Percentiles rank a stretch among this genome's conserved stretches.
These are phyloP conservation scores for Corythornis madagascariensis DNA, from an alignment of 2,113 vertebrate species.

Conservation along the genomic window DNA sequence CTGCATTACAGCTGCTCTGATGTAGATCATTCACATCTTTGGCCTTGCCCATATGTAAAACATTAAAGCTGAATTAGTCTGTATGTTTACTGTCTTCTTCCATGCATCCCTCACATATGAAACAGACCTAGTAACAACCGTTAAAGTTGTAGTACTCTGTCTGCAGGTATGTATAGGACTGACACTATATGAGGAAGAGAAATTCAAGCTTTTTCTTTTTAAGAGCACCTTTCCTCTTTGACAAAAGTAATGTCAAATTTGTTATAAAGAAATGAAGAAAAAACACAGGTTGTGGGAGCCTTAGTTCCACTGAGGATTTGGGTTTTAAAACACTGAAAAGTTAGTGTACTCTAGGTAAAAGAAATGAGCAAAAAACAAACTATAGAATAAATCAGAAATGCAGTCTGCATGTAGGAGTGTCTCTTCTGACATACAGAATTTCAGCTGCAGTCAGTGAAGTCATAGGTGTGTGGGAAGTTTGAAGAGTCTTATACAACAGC, in stretches of 20 bases:
- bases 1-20: constrained; percentile 5
- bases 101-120: background rate
- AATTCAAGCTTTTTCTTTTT: background rate
- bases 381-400: constrained; percentile 3
- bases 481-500: background rate
- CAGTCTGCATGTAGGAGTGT: constrained; percentile 34
- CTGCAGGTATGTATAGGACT: background rate
- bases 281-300: background rate
- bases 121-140: background rate
- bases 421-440: constrained; percentile 14
- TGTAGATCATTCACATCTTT: background rate
- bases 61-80: background rate
- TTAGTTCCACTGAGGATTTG: background rate
- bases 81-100: background rate
- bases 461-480: constrained; percentile 36
- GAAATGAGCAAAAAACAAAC: background rate
- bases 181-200: background rate
- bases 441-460: constrained; percentile 36
- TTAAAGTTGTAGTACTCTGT: background rate
- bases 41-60: background rate
- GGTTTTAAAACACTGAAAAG: background rate
- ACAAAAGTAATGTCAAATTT: background rate
- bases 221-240: background rate
- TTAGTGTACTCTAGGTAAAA: background rate
- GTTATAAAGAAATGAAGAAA: background rate